Conservation (phyloP, 1,140 invertebrate genomes). For the Watersipora subatra region DNA sequence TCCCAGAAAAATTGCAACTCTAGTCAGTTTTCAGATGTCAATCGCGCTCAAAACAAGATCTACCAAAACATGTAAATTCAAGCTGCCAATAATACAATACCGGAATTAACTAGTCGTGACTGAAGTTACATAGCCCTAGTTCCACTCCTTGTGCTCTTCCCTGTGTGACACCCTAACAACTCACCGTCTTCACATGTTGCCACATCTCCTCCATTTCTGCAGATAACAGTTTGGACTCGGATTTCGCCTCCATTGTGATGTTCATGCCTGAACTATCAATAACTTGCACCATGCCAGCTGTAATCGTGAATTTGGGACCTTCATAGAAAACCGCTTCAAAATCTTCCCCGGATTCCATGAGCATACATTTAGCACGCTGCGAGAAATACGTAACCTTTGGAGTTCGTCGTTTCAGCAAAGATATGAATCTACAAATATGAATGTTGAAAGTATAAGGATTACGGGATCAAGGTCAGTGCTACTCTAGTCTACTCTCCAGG, state of each 20-base stretch:
- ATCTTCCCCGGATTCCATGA: conserved; percentile 77
- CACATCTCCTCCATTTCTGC: background rate
- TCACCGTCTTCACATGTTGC: background rate
- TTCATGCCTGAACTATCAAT: background rate
- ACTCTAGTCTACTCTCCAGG: too few species aligned
- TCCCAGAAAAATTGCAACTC: too few species aligned
- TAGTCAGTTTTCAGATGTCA: too few species aligned
- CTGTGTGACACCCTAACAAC: background rate
- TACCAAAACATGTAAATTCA: too few species aligned
- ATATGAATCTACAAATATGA: conserved; percentile 53
- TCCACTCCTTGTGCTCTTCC: too few species aligned
- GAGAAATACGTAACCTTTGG: conserved; percentile 81
- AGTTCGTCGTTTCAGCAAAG: conserved; percentile 73
- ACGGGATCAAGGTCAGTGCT: too few species aligned
- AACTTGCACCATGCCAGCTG: background rate
- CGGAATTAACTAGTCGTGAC: too few species aligned
- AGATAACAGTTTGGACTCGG: background rate
- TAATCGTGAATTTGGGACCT: conserved; percentile 15
- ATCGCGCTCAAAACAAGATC: too few species aligned
- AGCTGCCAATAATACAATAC: too few species aligned
- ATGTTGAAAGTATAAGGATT: conserved; percentile 36
- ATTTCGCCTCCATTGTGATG: background rate
- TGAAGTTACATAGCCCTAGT: too few species aligned
- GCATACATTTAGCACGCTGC: conserved; percentile 62
- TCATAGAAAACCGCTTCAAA: conserved; percentile 67